Evolutionary conservation across 1,140 invertebrate genomes (phyloP), one percentile per base, ranked within the genome.

Genomic region (Drosophila tropicalis): DNA sequence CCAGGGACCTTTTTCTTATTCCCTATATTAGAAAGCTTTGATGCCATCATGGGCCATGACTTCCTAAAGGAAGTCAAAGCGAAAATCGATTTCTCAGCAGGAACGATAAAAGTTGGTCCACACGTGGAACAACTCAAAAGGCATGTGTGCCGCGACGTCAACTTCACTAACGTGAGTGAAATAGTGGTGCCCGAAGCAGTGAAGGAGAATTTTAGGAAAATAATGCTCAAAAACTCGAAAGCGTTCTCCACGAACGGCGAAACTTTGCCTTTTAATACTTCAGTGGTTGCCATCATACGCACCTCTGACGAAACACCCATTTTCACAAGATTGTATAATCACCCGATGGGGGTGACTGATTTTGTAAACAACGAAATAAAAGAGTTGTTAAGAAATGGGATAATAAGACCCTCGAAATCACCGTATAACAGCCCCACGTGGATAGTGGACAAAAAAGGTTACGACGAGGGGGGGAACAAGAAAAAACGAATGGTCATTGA

Each of bases 401-500:
- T 34, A 34, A 34, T 34, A 34, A 7, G 9, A 34, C 32, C 32
- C 32, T 9, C 32, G 32, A 34, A 34, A 34, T 34, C 32, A 34
- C 32, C 32, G 32, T 34, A 9, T 34, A 34, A 34, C 32, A 34
- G 32, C 32, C 32, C 32, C 32, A 34, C 32, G 32, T 34, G 32
- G 32, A 34, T 34, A 34, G 32, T 6, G 32, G 32, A 10, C 32
- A 34, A 34, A 34, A 34, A 34, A 10, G 32, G 41, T 44, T 44
- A 5, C 15, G 9, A 44, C 41, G 6, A 34, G 32, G 32, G 32
- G 32, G 41, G 41, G n/a, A 51, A 51, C 41, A 22, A 51, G 15
- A 51, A 51, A 19, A 51, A 54, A 22, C 44, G 44, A 51, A 17
- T 3, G 44, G 44, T 51, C n/a, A 51, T 22, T 22, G 15, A 51